These are phyloP conservation scores for Chymomyza caudatula DNA, from an alignment of 2,888 invertebrate genomes.

Conservation along the genomic window DNA sequence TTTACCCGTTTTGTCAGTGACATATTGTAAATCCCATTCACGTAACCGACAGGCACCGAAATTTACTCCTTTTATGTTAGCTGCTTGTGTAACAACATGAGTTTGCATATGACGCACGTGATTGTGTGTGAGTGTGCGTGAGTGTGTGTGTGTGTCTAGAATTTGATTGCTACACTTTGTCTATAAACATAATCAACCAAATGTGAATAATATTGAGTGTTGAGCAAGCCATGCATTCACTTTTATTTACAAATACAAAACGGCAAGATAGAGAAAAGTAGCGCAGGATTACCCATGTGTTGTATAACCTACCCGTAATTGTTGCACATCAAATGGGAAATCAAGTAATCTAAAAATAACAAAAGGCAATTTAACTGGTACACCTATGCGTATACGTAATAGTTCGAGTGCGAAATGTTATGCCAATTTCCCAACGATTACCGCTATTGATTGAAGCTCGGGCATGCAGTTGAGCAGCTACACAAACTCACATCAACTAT, in stretches of 20 bases:
- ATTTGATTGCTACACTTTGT: slow-evolving; percentile 50
- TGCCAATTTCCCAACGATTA: slow-evolving; percentile 28
- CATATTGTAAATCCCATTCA: slow-evolving; percentile 42
- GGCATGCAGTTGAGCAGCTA: slow-evolving; percentile 9
- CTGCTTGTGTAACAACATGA: slow-evolving; percentile 12
- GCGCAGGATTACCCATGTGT: too few species aligned
- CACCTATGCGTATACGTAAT: not conserved
- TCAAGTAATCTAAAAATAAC: too few species aligned
- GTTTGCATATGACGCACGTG: slow-evolving; percentile 21
- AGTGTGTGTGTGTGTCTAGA: slow-evolving; percentile 24
- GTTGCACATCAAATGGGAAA: too few species aligned
- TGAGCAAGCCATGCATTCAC: not conserved
- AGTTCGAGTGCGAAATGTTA: not conserved
- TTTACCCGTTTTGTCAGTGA: not conserved
- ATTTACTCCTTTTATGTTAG: slow-evolving; percentile 54
- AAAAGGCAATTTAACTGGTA: too few species aligned
- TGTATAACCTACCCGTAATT: not conserved
- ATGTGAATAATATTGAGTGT: slow-evolving; percentile 45
- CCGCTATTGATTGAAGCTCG: slow-evolving; percentile 6
- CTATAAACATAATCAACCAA: slow-evolving; percentile 37
- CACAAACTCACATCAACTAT: slow-evolving; percentile 3
- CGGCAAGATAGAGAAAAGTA: not conserved
- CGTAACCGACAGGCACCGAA: slow-evolving; percentile 35
- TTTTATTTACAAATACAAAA: not conserved
- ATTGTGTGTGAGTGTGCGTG: slow-evolving; percentile 11